Evolutionary conservation across 2,797 vertebrate species (phyloP), one percentile per base, ranked within the genome.

Genomic region (Acipenser transmontanus): DNA sequence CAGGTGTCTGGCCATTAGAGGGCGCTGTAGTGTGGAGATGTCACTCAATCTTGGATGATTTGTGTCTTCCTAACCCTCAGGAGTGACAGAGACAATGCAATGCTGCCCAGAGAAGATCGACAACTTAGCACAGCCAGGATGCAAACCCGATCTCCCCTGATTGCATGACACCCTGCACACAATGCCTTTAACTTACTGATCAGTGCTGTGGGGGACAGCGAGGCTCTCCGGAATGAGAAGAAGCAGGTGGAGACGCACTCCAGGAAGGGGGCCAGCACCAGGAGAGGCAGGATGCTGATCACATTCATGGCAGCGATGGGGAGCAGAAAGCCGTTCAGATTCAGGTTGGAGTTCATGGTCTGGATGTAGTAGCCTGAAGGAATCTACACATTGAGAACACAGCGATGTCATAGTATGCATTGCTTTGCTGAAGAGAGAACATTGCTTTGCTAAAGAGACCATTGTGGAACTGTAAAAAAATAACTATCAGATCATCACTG

Each of bases 331-430:
- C 90, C 86, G 47, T 77, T 77, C 62, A 83, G 74, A 64, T 81
- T 81, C 71, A 85, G 69, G 74, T 79, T 84, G 68, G 94, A 96
- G 75, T 96, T 92, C 93, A 98, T 93, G 1, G 91, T 91, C 81
- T 98, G 96, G 50, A 98, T 90, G 77, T 95, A 97, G 80, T 93
- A 98, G 69, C 93, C 92, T 10, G 96, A 96, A 49, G 95, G 92
- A 78, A 96, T 93, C 96, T 89, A 74, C 10, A 64, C 17, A 61
- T 61, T 34, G 8, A 61, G 47, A 61, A 61, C 34, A 34, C 34
- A 34, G 34, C 34, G 34, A 34, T 34, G 34, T 34, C 0, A 34
- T 34, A 34, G 2, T 34, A 3, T 34, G 34, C 4, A 34, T 34
- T 34, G 51, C 12, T 34, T 52, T 52, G 51, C 8, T 52, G 7